Percentiles rank a stretch among this genome's conserved stretches.
Evolutionary conservation across 2,797 vertebrate genomes (phyloP).

Genomic region (Phrynocephalus guinanensis): DNA sequence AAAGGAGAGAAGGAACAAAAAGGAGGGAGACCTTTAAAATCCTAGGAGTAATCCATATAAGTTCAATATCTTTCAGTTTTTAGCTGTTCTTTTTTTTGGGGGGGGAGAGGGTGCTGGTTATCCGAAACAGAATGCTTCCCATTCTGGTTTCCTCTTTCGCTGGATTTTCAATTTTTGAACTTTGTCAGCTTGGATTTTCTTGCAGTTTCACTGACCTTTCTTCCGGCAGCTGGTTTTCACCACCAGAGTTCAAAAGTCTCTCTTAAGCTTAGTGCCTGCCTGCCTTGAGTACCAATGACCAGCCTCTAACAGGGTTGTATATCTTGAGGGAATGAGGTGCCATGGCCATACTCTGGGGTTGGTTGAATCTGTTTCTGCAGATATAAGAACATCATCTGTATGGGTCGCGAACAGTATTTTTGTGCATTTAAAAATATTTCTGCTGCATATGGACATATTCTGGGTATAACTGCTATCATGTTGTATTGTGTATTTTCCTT

Average conservation of each 20-base stretch:
- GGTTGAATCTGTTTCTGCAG: background rate
- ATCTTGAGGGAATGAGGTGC: background rate
- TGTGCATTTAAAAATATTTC: no score
- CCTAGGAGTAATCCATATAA: background rate
- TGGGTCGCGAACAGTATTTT: no score
- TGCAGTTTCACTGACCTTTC: background rate
- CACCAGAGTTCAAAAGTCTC: background rate
- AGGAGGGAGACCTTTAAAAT: background rate
- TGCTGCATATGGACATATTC: no score
- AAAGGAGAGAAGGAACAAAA: background rate
- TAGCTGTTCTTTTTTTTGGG: background rate
- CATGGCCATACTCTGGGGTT: background rate
- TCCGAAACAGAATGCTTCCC: background rate
- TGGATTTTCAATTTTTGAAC: background rate
- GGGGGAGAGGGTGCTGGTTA: background rate
- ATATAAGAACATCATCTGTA: no score
- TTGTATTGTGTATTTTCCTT: no score
- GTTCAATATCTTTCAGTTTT: background rate
- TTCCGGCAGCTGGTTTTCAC: background rate
- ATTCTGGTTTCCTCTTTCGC: background rate
- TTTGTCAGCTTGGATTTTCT: background rate
- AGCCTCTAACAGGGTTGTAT: background rate
- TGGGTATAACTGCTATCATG: no score
- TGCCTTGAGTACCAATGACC: no score
- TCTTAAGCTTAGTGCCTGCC: no score